Evolutionary conservation across 2,888 invertebrate species (phyloP).

Genomic region (Diarsia brunnea): DNA sequence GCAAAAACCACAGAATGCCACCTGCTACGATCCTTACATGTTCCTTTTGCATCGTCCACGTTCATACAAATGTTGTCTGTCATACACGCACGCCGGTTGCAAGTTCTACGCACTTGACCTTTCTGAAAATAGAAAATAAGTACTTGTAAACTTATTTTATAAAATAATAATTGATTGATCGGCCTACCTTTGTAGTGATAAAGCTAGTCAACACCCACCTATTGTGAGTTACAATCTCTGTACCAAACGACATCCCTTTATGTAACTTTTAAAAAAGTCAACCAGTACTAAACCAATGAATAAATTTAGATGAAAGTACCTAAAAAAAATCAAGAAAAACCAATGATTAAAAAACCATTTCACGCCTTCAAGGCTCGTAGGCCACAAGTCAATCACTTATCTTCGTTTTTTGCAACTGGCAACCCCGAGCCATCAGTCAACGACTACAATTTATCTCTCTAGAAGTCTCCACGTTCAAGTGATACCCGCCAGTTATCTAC

Average conservation of each 20-base stretch:
- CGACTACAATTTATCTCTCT: conserved; percentile 75
- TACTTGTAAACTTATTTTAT: background rate
- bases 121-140: background rate
- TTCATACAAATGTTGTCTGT: too few species aligned
- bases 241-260: background rate
- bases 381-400: conserved; percentile 58
- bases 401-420: conserved; percentile 47
- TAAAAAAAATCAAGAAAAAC: background rate
- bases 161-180: background rate
- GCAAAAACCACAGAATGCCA: too few species aligned
- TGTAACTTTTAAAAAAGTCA: background rate
- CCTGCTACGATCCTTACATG: too few species aligned
- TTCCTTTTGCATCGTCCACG: too few species aligned
- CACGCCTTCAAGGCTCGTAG: conserved; percentile 19
- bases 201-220: background rate
- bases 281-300: background rate
- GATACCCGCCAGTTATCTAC: conserved; percentile 76
- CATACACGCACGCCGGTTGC: too few species aligned
- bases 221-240: background rate
- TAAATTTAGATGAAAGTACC: background rate
- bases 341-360: conserved; percentile 28
- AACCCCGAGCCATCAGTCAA: conserved; percentile 61
- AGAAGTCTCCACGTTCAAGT: conserved; percentile 67
- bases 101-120: too few species aligned
- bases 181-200: background rate